Conservation (phyloP, 2,797 vertebrate genomes). For the Cacajao melanocephalus region DNA sequence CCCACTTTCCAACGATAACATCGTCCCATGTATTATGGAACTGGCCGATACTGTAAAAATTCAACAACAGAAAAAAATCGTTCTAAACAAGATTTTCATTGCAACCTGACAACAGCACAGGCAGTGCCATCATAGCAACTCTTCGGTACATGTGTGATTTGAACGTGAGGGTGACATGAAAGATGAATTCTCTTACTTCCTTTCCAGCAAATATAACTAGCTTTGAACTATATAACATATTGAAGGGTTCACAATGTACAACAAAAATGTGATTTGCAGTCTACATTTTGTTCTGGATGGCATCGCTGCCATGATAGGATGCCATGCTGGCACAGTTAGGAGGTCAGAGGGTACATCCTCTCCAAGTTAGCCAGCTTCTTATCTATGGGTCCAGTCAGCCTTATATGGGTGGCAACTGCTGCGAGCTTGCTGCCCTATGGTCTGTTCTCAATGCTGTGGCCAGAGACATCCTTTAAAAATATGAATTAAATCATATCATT, state of each 20-base stretch:
- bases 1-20: not conserved
- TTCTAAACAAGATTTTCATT: not conserved
- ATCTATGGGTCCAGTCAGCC: not conserved
- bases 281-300: accelerated
- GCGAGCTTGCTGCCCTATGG: not conserved
- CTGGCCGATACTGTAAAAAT: not conserved
- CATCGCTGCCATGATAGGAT: accelerated
- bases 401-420: accelerated
- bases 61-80: not conserved
- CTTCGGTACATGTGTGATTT: not conserved
- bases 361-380: not conserved
- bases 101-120: not conserved
- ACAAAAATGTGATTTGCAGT: accelerated
- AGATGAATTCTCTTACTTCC: not conserved
- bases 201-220: not conserved
- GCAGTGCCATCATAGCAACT: accelerated
- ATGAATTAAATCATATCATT: not conserved
- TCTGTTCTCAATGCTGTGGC: not conserved
- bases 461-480: not conserved
- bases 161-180: not conserved
- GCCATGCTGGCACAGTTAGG: accelerated
- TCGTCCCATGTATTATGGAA: no score
- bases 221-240: accelerated
- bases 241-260: no score
- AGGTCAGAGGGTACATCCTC: accelerated